Evolutionary conservation across 2,888 invertebrate species (phyloP).

Genomic region (Eupsilia transversa): DNA sequence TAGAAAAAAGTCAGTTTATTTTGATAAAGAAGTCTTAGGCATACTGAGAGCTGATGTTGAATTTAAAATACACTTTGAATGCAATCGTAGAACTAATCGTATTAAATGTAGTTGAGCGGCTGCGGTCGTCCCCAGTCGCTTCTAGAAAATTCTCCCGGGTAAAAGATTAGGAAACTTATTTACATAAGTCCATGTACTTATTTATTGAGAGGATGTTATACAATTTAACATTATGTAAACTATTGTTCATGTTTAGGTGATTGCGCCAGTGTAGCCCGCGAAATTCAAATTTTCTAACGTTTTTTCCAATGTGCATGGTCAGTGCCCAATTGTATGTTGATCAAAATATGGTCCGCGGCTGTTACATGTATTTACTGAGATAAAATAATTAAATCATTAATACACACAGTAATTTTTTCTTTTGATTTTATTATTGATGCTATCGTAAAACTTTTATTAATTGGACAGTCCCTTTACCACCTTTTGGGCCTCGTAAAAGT

Average conservation of each 20-base stretch:
- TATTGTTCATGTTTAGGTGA: neutral
- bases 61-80: slow-evolving; percentile 40
- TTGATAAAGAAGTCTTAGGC: slow-evolving; percentile 10
- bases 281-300: neutral
- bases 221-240: too few relatives aligned
- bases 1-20: neutral
- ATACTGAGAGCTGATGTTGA: slow-evolving; percentile 2
- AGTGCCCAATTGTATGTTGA: too few relatives aligned
- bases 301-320: neutral
- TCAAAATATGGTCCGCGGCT: neutral
- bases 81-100: slow-evolving; percentile 44
- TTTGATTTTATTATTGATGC: too few relatives aligned
- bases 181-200: slow-evolving; percentile 12
- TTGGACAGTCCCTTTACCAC: too few relatives aligned
- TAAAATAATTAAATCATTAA: neutral
- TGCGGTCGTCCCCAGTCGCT: slow-evolving; percentile 21
- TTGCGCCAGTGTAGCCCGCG: too few relatives aligned
- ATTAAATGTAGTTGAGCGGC: slow-evolving; percentile 42
- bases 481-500: too few relatives aligned
- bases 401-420: neutral
- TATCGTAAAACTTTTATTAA: neutral
- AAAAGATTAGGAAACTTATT: slow-evolving; percentile 24
- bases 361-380: too few relatives aligned
- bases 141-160: slow-evolving; percentile 27
- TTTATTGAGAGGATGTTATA: neutral